A percentile compares a stretch with the other conserved stretches of the same genome.
Conservation (phyloP, 2,113 vertebrate genomes). For the Esox niger region DNA sequence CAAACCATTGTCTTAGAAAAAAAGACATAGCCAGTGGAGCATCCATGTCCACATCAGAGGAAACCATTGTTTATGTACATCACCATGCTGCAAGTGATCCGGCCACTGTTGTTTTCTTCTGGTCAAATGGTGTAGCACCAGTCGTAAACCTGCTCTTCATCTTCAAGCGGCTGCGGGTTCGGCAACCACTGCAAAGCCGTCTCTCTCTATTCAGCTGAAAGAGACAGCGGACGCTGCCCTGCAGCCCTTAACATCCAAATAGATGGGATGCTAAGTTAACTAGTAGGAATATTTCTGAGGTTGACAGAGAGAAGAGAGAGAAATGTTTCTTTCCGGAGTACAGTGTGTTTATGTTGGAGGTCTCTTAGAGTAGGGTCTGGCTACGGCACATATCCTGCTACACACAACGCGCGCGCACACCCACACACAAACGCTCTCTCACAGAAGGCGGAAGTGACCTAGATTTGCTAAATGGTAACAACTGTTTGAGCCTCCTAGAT, state of each 20-base stretch:
- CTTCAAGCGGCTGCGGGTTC: not conserved
- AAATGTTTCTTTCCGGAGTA: conserved; percentile 59
- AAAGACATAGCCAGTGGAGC: no score
- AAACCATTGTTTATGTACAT: not conserved
- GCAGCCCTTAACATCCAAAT: no score
- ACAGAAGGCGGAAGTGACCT: conserved; percentile 67
- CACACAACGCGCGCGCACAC: conserved; percentile 24
- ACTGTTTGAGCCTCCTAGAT: conserved; percentile 61
- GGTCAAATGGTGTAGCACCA: not conserved
- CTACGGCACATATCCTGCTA: conserved; percentile 22
- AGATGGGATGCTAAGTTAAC: no score
- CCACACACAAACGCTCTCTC: conserved; percentile 25
- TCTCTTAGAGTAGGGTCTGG: conserved; percentile 52
- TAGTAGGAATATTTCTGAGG: no score
- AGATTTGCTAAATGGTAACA: conserved; percentile 71
- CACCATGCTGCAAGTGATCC: not conserved
- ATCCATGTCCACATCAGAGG: no score
- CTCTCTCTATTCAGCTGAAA: not conserved
- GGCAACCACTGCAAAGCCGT: not conserved
- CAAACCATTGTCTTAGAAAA: no score
- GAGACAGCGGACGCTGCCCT: not conserved
- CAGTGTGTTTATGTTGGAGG: conserved; percentile 64
- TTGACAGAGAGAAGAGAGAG: conserved; percentile 16
- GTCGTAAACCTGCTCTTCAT: not conserved
- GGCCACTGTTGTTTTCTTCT: no score